These are phyloP conservation scores for Myotis lucifugus DNA, from an alignment of 2,113 vertebrate genomes.

Conservation along the genomic window DNA sequence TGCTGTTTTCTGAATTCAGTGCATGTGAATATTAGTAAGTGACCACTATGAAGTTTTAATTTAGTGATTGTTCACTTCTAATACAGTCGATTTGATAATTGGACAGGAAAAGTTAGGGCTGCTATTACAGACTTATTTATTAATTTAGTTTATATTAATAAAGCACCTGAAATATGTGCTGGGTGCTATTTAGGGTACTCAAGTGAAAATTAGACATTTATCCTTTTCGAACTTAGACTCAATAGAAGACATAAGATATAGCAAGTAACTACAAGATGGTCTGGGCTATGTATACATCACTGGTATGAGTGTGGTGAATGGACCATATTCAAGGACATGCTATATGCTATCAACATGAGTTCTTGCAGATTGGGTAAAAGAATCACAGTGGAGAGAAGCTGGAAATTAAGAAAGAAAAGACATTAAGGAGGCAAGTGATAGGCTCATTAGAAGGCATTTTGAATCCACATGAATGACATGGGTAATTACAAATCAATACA, in stretches of 20 bases:
- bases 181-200: background rate
- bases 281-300: too few relatives aligned
- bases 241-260: background rate
- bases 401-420: slow-evolving; percentile 37
- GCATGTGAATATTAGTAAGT: background rate
- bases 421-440: background rate
- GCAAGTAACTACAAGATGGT: background rate
- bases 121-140: background rate
- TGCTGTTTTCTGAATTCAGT: background rate
- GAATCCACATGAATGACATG: background rate
- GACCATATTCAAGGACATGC: background rate
- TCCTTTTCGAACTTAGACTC: background rate
- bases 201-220: background rate
- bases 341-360: background rate
- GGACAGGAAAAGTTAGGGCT: background rate
- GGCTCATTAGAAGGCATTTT: background rate
- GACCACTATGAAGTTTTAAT: background rate
- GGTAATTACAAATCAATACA: background rate
- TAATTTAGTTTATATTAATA: background rate
- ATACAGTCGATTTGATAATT: background rate
- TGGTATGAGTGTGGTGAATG: background rate
- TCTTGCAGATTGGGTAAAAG: background rate
- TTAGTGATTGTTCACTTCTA: background rate
- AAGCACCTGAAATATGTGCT: background rate
- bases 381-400: background rate